Base-by-base conservation (phyloP, 2,888 invertebrate genomes). In the Andrena fulva region DNA sequence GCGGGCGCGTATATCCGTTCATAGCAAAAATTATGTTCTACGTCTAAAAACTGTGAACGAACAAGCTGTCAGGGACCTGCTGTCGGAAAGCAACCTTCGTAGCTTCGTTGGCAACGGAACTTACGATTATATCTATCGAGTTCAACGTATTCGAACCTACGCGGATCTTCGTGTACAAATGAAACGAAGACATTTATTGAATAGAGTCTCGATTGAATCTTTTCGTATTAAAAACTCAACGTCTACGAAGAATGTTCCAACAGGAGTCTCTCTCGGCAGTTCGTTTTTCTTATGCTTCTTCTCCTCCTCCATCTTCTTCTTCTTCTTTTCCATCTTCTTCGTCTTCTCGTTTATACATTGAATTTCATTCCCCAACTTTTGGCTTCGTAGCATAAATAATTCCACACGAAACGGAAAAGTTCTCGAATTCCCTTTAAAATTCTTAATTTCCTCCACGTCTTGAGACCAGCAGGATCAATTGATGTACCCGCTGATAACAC, bases 321-420 rank as follows among this genome's bases (percentile, higher is more conserved):
- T 42, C 42, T 42, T 42, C 42, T 42, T 4, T 42, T 42, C 42
- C 42, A 42, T 16, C 42, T 42, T 52, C 52, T 72, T 60, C 52
- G 50, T 62, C 71, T 74, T 71, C 31, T 67, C 70, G 72, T 56
- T 66, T 63, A 62, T 74, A 71, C 59, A 74, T 83, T 31, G 54
- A 72, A 79, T 85, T 76, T 74, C 42, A 70, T 69, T 82, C 16
- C 24, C 64, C 63, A 72, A 71, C 72, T 66, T 80, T 82, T 69
- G 70, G 60, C 59, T 77, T 81, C 68, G 54, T 62, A 85, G 81
- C 82, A 88, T 82, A 88, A 88, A 85, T 86, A 87, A 89, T 85
- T 70, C 16, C 85, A 84, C 84, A 73, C 77, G 77, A 78, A 85
- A 89, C 75, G 70, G 73, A 80, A 75, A 31, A 73, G 77, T 67